Evolutionary conservation across 2,888 invertebrate species (phyloP), one percentile per base, ranked within the genome.

Genomic region (Cephus rjabovi): DNA sequence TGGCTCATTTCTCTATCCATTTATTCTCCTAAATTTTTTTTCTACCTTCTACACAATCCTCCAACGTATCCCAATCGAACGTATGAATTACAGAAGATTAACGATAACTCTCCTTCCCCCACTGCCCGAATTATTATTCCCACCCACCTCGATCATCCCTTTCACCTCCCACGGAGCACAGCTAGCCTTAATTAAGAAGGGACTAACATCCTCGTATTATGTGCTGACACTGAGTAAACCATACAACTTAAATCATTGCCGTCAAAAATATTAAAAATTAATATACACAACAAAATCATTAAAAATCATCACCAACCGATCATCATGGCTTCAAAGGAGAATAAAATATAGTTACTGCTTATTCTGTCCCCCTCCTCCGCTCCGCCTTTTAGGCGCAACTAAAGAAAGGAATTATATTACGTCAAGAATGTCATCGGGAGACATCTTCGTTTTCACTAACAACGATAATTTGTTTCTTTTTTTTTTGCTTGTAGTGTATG

Each of bases 181-280:
- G 88, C 86, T 85, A 89, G 88, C 87, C 86, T 89, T 89, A 89
- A 86, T 89, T 87, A 88, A 89, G 82, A 87, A 87, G 87, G 87
- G 88, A 88, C 89, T 89, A 89, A 90, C 88, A 88, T 90, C 84
- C 87, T 90, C 86, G 85, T 88, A 89, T 89, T 89, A 90, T 87
- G 89, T 90, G 89, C 89, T 89, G 89, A 91, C 90, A 91, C 86
- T 88, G 89, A 90, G 87, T 90, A 90, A 89, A 91, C 87, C 87
- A 85, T 91, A 88, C 87, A 89, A 89, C 86, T 88, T 85, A 88
- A 89, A 88, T 85, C 84, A 85, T 89, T 88, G 86, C 86, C 82
- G 79, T 85, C 76, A 71, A 76, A 76, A 76, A 70, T 34, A 76
- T 75, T 73, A 80, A 82, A 86, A 87, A 88, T 89, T 87, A 90